Conservation (phyloP, 2,888 invertebrate species). For the Chalcosyrphus nemorum region DNA sequence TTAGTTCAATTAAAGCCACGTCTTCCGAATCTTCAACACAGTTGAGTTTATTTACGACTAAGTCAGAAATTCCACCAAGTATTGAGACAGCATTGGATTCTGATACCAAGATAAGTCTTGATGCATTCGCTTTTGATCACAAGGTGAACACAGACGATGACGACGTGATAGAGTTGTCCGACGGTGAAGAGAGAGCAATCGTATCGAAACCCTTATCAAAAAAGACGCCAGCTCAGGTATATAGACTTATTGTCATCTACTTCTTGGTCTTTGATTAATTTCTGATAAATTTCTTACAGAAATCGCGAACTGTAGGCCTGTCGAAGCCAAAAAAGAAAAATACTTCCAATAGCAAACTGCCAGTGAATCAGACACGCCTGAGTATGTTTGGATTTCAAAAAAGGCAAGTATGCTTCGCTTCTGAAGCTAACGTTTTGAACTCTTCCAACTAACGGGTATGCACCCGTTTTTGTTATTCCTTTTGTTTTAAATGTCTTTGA, state of each 20-base stretch:
- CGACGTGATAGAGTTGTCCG: constrained; percentile 43
- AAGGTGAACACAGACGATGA: background rate
- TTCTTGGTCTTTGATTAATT: background rate
- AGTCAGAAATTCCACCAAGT: constrained; percentile 12
- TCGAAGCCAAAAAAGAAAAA: constrained; percentile 36
- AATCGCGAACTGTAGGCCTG: constrained; percentile 20
- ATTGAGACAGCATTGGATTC: constrained; percentile 27
- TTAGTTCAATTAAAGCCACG: background rate
- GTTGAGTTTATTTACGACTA: background rate
- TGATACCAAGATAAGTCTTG: constrained; percentile 25
- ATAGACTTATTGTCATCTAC: background rate
- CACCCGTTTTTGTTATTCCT: no score
- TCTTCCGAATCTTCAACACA: background rate
- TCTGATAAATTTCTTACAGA: constrained; percentile 26
- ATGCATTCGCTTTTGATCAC: background rate
- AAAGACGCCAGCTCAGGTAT: constrained; percentile 14
- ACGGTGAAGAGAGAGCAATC: constrained; percentile 9
- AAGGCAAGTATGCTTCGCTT: constrained; percentile 81
- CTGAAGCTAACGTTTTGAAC: no score
- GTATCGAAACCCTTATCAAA: constrained; percentile 23
- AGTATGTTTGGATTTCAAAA: constrained; percentile 87
- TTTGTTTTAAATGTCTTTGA: no score
- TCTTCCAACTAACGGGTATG: no score
- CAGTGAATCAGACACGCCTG: constrained; percentile 84
- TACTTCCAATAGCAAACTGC: constrained; percentile 22